Conservation (phyloP, 2,797 vertebrate genomes). For the Pangasius mekongensis region DNA sequence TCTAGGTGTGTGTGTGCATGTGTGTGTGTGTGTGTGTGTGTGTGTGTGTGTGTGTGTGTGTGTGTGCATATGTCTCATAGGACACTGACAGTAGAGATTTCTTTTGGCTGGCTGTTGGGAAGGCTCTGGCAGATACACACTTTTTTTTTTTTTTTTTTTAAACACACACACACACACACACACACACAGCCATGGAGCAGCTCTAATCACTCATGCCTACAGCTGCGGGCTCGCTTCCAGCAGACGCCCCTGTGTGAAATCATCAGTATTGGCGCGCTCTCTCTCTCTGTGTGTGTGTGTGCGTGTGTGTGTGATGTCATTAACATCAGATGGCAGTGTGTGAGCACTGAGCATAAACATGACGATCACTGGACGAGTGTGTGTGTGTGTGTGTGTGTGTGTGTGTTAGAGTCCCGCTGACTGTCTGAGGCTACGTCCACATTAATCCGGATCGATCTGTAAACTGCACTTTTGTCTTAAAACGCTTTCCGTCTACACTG, state of each 20-base stretch:
- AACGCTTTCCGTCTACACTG: too few species aligned
- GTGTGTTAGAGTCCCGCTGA: too few species aligned
- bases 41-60: conserved; percentile 26
- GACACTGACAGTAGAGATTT: conserved; percentile 12
- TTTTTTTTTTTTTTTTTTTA: too few species aligned
- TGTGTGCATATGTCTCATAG: background rate
- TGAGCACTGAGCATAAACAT: conserved; percentile 1
- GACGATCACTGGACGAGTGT: background rate
- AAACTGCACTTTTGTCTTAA: too few species aligned
- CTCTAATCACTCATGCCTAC: conserved; percentile 24
- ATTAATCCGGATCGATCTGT: too few species aligned
- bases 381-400: background rate
- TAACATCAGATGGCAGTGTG: background rate
- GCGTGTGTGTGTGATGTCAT: background rate
- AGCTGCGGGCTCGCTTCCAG: conserved; percentile 28
- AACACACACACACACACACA: conserved; percentile 25
- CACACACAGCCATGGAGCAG: background rate
- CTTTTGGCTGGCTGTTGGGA: conserved; percentile 20
- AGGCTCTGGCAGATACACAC: conserved; percentile 15
- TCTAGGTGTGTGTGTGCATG: background rate
- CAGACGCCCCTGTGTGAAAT: conserved; percentile 27
- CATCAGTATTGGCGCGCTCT: background rate
- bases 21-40: conserved; percentile 23
- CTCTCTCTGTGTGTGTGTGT: conserved; percentile 6
- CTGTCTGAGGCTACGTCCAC: too few species aligned